These are phyloP conservation scores for Hemithea aestivaria DNA, from an alignment of 2,888 invertebrate genomes.

Conservation along the genomic window DNA sequence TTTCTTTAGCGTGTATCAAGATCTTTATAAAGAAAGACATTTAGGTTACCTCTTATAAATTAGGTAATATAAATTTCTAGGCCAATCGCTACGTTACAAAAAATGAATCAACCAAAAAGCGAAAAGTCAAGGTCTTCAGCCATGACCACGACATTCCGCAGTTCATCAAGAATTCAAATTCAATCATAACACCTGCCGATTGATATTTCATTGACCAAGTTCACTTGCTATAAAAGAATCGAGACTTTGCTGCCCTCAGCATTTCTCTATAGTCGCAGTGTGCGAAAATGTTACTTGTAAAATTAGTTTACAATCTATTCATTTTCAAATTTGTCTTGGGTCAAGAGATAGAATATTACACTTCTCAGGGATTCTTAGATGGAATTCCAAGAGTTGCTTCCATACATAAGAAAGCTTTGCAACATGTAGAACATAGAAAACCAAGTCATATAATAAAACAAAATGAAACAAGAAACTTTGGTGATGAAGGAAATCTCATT, in stretches of 20 bases:
- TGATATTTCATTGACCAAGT: slow-evolving; percentile 53
- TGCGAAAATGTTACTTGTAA: slow-evolving; percentile 15
- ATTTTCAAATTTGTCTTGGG: slow-evolving; percentile 16
- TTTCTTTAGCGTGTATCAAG: too few species aligned
- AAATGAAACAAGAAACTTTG: slow-evolving; percentile 11
- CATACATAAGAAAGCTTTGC: background rate
- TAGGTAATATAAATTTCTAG: background rate
- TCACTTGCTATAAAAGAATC: slow-evolving; percentile 48
- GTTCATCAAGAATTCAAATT: slow-evolving; percentile 66
- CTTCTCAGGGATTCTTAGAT: slow-evolving; percentile 38
- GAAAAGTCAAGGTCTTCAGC: slow-evolving; percentile 37
- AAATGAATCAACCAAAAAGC: slow-evolving; percentile 17
- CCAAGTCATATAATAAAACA: background rate
- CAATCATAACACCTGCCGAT: slow-evolving; percentile 72
- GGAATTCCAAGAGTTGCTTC: background rate
- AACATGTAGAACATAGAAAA: slow-evolving; percentile 4
- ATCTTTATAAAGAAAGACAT: too few species aligned
- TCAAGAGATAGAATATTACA: slow-evolving; percentile 55
- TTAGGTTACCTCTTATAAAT: too few species aligned
- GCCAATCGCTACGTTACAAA: slow-evolving; percentile 1
- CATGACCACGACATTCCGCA: slow-evolving; percentile 44
- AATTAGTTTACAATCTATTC: slow-evolving; percentile 2
- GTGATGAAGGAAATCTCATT: background rate
- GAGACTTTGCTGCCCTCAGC: slow-evolving; percentile 4
- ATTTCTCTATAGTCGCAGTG: slow-evolving; percentile 9